A percentile compares a stretch with the other conserved stretches of the same genome.
Conservation (phyloP, 2,113 vertebrate species). For the Silurus meridionalis region DNA sequence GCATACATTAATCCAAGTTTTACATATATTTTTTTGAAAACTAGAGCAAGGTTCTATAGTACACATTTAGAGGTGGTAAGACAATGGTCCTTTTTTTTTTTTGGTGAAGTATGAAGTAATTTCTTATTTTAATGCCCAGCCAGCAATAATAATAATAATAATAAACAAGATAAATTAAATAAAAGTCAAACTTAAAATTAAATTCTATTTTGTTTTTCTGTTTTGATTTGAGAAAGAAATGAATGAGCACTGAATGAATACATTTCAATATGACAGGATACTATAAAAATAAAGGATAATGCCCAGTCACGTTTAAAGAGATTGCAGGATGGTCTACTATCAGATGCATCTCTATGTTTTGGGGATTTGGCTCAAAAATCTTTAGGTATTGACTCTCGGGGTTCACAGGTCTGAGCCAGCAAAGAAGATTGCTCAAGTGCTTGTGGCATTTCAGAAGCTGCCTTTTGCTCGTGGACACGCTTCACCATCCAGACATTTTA, state of each 20-base stretch:
- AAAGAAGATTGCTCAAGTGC: slow-evolving; percentile 10
- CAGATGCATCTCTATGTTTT: slow-evolving; percentile 25
- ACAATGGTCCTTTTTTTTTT: no score
- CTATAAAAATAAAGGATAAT: slow-evolving; percentile 27
- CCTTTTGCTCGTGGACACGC: slow-evolving; percentile 19
- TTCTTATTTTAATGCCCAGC: not conserved
- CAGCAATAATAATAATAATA: no score
- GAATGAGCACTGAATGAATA: not conserved
- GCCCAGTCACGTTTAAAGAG: slow-evolving; percentile 34
- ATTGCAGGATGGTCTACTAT: slow-evolving; percentile 30
- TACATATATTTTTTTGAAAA: not conserved
- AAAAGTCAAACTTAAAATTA: not conserved
- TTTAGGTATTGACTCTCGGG: slow-evolving; percentile 36
- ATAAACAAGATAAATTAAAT: no score
- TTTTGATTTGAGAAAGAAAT: not conserved
- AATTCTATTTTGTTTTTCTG: not conserved
- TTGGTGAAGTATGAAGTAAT: not conserved
- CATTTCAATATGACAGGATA: slow-evolving; percentile 20
- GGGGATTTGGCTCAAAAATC: slow-evolving; percentile 30
- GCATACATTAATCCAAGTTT: not conserved
- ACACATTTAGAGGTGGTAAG: not conserved
- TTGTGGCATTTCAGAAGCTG: slow-evolving; percentile 20
- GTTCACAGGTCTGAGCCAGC: slow-evolving; percentile 5
- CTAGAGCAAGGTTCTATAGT: not conserved
- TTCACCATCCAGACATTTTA: slow-evolving; percentile 17